These are phyloP conservation scores for Drosophila tropicalis DNA, from an alignment of 1,140 invertebrate species.

Conservation along the genomic window DNA sequence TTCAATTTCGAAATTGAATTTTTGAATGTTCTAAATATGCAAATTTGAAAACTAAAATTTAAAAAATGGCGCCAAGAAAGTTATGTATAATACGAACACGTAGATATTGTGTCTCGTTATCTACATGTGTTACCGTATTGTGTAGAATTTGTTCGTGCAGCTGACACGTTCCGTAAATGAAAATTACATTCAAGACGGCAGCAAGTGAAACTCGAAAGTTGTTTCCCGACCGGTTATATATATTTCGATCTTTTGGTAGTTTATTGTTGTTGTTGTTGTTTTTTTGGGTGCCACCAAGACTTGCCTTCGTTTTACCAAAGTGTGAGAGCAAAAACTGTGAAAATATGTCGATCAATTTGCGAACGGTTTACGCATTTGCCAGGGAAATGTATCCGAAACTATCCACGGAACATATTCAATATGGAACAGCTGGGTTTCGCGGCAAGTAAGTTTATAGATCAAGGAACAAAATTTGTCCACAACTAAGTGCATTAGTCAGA, in stretches of 20 bases:
- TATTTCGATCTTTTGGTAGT: slow-evolving; percentile 6
- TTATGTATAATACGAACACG: too few relatives aligned
- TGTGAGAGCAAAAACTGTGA: slow-evolving; percentile 9
- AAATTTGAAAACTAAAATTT: too few relatives aligned
- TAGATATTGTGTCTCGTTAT: too few relatives aligned
- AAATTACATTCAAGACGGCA: not conserved
- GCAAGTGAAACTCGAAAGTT: slow-evolving; percentile 22
- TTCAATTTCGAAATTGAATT: too few relatives aligned
- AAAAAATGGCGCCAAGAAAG: too few relatives aligned
- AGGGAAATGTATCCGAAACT: slow-evolving; percentile 89
- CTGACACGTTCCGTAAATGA: too few relatives aligned
- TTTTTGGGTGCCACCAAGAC: slow-evolving; percentile 40
- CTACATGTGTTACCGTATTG: too few relatives aligned
- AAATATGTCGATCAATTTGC: slow-evolving; percentile 78
- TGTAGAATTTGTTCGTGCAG: too few relatives aligned
- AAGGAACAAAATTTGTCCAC: slow-evolving; percentile 15
- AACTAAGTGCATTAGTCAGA: slow-evolving; percentile 2
- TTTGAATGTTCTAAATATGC: too few relatives aligned
- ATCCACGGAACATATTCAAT: slow-evolving; percentile 86
- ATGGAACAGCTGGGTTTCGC: slow-evolving; percentile 89
- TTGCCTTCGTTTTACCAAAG: slow-evolving; percentile 23
- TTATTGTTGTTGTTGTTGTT: not conserved
- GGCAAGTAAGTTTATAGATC: slow-evolving; percentile 85
- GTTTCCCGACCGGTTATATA: slow-evolving; percentile 15
- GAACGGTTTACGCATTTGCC: slow-evolving; percentile 87